phyloP scores from a whole-genome alignment of 2,888 invertebrate genomes.

The Alitta virens region DNA sequence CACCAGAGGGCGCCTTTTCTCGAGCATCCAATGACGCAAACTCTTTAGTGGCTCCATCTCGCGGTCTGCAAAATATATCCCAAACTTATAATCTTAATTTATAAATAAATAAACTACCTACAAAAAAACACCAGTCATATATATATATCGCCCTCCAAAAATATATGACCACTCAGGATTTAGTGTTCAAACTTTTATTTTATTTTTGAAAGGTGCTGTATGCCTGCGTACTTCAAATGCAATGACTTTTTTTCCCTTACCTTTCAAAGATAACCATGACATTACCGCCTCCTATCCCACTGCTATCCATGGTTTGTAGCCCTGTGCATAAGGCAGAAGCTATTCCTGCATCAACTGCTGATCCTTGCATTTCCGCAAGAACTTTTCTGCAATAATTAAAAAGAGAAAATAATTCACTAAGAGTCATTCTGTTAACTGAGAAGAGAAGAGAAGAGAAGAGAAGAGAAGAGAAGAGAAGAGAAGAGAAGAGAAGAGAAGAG shows the following conservation, averaged over 20 bases:
- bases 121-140: too few species aligned
- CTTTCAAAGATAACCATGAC: conserved; percentile 24
- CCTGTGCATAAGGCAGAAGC: conserved; percentile 22
- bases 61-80: background rate
- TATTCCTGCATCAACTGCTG: conserved; percentile 27
- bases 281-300: conserved; percentile 26
- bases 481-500: too few species aligned
- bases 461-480: too few species aligned
- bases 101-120: too few species aligned
- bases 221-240: background rate
- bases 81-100: too few species aligned
- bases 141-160: too few species aligned
- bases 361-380: conserved; percentile 17
- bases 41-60: background rate
- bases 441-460: too few species aligned
- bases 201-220: background rate
- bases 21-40: background rate
- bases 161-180: too few species aligned
- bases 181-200: background rate
- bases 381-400: conserved; percentile 18
- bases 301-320: conserved; percentile 21
- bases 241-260: conserved; percentile 14
- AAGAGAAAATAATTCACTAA: too few species aligned
- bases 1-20: background rate
- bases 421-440: too few species aligned